A percentile compares a stretch with the other conserved stretches of the same genome.
These are phyloP conservation scores for Atherix ibis DNA, from an alignment of 2,888 invertebrate genomes.

Conservation along the genomic window DNA sequence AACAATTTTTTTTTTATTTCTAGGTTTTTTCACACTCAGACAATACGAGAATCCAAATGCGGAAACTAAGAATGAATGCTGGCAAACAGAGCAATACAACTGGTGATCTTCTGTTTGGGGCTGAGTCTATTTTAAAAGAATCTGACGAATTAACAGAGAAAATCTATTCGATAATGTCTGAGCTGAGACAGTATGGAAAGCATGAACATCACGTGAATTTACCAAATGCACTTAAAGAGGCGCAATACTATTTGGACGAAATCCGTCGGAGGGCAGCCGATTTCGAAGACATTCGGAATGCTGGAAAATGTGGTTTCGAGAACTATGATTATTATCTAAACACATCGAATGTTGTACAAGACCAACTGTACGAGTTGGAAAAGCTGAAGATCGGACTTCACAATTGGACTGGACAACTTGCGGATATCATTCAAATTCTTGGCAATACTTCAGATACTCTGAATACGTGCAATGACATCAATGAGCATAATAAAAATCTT, in stretches of 20 bases:
- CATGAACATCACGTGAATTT: constrained; percentile 38
- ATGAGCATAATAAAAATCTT: constrained; percentile 25
- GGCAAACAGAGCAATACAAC: too few relatives aligned
- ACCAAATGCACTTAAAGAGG: constrained; percentile 37
- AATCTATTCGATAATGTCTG: too few relatives aligned
- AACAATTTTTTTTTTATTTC: not conserved
- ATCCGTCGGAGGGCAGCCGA: constrained; percentile 29
- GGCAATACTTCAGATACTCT: constrained; percentile 25
- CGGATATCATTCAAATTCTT: constrained; percentile 24
- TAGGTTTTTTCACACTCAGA: constrained; percentile 23
- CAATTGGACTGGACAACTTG: constrained; percentile 23
- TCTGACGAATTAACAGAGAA: too few relatives aligned
- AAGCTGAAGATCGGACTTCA: constrained; percentile 27
- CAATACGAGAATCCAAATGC: constrained; percentile 24
- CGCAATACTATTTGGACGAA: constrained; percentile 33
- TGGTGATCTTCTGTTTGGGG: too few relatives aligned
- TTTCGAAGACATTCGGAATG: constrained; percentile 22
- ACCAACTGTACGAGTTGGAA: constrained; percentile 27
- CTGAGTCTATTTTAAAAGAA: too few relatives aligned
- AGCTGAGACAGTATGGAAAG: constrained; percentile 36
- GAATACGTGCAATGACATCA: constrained; percentile 23
- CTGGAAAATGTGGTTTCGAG: constrained; percentile 24
- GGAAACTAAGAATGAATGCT: constrained; percentile 21
- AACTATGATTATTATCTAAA: constrained; percentile 23
- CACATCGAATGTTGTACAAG: constrained; percentile 25